Evolutionary conservation across 2,888 invertebrate species (phyloP).

Genomic region (Metopia argyrocephala): DNA sequence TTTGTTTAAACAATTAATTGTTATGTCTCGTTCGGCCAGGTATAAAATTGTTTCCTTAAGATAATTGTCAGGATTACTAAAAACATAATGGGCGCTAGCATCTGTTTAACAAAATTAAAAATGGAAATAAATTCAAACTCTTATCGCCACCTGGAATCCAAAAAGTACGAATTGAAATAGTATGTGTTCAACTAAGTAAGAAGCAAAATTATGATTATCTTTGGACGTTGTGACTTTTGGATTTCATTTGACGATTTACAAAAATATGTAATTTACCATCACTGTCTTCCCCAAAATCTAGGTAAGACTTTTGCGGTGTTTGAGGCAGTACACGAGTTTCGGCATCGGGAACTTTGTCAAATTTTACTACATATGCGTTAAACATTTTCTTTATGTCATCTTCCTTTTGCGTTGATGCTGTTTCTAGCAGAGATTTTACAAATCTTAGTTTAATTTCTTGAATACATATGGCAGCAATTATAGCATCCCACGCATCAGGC

Average conservation of each 20-base stretch:
- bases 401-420: not conserved
- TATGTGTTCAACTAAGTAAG: not conserved
- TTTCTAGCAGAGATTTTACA: not conserved
- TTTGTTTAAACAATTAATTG: not conserved
- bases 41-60: no score
- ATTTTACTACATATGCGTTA: not conserved
- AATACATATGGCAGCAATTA: not conserved
- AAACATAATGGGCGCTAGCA: not conserved
- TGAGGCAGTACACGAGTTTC: not conserved
- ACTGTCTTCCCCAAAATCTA: constrained; percentile 9
- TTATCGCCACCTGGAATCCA: not conserved
- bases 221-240: no score
- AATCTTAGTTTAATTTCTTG: not conserved
- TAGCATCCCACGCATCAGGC: not conserved
- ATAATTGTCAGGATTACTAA: not conserved
- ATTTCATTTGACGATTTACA: no score
- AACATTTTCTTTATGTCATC: not conserved
- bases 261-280: not conserved
- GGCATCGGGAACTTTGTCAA: not conserved
- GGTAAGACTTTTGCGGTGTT: not conserved
- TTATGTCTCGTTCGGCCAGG: not conserved
- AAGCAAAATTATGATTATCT: not conserved
- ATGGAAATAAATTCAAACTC: not conserved
- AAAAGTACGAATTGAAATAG: not conserved
- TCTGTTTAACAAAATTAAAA: not conserved